A percentile compares a stretch with the other conserved stretches of the same genome.
phyloP scores from a whole-genome alignment of 1,140 invertebrate genomes.

The Samia ricini region DNA sequence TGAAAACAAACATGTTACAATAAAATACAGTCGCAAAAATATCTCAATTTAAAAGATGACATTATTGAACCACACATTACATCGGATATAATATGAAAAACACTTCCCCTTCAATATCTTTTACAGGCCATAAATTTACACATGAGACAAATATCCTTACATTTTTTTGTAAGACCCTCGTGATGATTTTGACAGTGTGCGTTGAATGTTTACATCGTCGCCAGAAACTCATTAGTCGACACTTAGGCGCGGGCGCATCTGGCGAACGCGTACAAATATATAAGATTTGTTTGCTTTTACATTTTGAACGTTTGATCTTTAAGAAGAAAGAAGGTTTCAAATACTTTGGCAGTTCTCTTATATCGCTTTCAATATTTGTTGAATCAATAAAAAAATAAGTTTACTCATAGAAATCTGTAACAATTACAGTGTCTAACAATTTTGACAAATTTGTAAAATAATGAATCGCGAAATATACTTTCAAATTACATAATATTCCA shows the following conservation, averaged over 20 bases:
- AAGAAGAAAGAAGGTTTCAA: constrained; percentile 3
- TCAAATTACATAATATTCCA: too few species aligned
- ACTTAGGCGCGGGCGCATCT: constrained; percentile 38
- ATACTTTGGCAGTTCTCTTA: background rate
- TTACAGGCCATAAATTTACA: constrained; percentile 18
- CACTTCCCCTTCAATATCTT: constrained; percentile 6
- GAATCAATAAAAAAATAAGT: background rate
- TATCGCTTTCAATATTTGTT: background rate
- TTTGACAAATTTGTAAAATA: too few species aligned
- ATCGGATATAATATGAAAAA: constrained; percentile 9
- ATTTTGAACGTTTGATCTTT: background rate
- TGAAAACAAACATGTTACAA: background rate
- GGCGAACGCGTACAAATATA: constrained; percentile 23
- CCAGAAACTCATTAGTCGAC: constrained; percentile 69
- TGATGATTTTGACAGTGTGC: constrained; percentile 62
- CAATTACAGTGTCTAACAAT: too few species aligned
- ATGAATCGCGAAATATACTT: too few species aligned
- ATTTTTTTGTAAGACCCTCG: constrained; percentile 39
- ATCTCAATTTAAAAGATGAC: background rate
- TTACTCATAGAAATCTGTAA: too few species aligned
- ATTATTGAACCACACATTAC: background rate
- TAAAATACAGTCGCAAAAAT: background rate
- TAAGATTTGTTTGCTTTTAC: constrained; percentile 4
- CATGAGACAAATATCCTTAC: constrained; percentile 34
- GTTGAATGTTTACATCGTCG: constrained; percentile 69